phyloP scores from a whole-genome alignment of 2,888 invertebrate species.

The Andrena praecox region DNA sequence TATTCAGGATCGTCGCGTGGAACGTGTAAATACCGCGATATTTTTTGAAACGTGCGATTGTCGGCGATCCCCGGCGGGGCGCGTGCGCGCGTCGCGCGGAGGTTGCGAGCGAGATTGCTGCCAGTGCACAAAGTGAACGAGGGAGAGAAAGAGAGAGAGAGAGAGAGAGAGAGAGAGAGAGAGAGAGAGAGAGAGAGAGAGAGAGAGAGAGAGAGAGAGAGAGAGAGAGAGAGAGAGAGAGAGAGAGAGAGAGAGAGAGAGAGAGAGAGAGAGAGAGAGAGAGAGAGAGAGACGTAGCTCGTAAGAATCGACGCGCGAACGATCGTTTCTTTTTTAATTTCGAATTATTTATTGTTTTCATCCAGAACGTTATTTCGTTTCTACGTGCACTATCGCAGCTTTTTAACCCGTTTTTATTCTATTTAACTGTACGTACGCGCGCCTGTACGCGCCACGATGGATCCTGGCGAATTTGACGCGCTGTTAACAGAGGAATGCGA shows the following conservation, averaged over 20 bases:
- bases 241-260: neutral
- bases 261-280: no score
- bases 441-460: neutral
- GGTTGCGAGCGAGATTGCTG: constrained; percentile 66
- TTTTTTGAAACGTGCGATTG: constrained; percentile 49
- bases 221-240: neutral
- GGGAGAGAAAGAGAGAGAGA: neutral
- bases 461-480: neutral
- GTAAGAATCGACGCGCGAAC: constrained; percentile 11
- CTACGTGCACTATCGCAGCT: constrained; percentile 32
- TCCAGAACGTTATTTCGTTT: constrained; percentile 7
- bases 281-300: neutral
- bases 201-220: neutral
- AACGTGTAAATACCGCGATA: constrained; percentile 67
- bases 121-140: constrained; percentile 75
- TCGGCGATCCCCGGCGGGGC: constrained; percentile 42
- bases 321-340: constrained; percentile 22
- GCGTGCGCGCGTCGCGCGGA: constrained; percentile 3
- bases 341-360: constrained; percentile 42
- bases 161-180: neutral
- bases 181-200: neutral
- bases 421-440: constrained; percentile 22
- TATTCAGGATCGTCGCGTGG: constrained; percentile 74
- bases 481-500: neutral
- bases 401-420: constrained; percentile 37